Percentiles rank a stretch among this genome's conserved stretches.
These are phyloP conservation scores for Popillia japonica DNA, from an alignment of 1,140 invertebrate genomes.

Conservation along the genomic window DNA sequence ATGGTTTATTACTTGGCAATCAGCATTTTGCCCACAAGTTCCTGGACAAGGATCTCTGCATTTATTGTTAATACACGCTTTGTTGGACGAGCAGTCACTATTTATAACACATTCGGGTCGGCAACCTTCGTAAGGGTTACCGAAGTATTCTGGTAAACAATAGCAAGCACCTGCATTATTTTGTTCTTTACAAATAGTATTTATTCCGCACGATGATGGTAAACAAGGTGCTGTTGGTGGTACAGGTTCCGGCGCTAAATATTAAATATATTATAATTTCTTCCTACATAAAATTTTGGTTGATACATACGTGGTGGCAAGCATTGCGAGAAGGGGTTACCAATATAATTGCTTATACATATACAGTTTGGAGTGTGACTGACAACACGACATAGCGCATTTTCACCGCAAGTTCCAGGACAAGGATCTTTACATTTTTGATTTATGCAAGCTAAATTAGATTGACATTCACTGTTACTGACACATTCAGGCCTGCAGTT, in stretches of 20 bases:
- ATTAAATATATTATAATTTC: too few relatives aligned
- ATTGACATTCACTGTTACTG: constrained; percentile 71
- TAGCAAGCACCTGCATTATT: constrained; percentile 72
- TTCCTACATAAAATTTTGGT: constrained; percentile 38
- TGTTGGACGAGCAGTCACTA: constrained; percentile 70
- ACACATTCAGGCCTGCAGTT: constrained; percentile 80
- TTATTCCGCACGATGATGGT: constrained; percentile 74
- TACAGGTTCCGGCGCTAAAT: too few relatives aligned
- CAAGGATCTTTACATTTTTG: constrained; percentile 75
- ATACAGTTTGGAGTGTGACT: constrained; percentile 72
- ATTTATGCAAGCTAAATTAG: constrained; percentile 69
- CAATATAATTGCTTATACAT: constrained; percentile 68
- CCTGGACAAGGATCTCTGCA: constrained; percentile 74
- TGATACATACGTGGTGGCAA: constrained; percentile 54
- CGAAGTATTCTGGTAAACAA: constrained; percentile 72
- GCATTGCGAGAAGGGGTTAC: constrained; percentile 70
- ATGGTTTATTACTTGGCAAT: constrained; percentile 71
- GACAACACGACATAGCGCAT: constrained; percentile 71
- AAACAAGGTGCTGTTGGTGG: constrained; percentile 63
- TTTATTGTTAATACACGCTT: constrained; percentile 69
- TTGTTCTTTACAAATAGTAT: constrained; percentile 71
- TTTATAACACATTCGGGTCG: constrained; percentile 72
- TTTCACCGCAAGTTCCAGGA: constrained; percentile 69
- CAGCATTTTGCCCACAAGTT: constrained; percentile 71
- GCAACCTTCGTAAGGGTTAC: constrained; percentile 80